Conservation (phyloP, 2,888 invertebrate genomes). For the Hirtodrosophila alboralis region DNA sequence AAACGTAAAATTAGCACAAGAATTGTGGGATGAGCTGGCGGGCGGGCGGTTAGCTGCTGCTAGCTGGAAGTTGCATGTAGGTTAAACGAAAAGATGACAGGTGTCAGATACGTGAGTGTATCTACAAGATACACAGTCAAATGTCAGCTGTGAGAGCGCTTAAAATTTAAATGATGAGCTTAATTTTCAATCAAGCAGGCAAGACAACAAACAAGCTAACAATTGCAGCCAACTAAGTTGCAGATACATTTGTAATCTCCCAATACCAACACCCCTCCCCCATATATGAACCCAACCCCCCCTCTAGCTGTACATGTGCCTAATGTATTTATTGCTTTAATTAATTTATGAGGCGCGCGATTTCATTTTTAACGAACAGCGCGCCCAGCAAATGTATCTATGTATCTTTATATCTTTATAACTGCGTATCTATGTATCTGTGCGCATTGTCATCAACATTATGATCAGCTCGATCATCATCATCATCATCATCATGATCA, state of each 20-base stretch:
- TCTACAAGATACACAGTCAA: conserved; percentile 49
- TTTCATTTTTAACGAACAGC: conserved; percentile 58
- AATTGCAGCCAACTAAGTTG: neutral
- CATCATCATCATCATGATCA: conserved; percentile 15
- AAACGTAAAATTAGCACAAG: conserved; percentile 61
- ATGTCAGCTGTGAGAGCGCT: conserved; percentile 34
- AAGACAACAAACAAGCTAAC: conserved; percentile 8
- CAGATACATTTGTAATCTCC: neutral
- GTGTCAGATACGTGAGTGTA: conserved; percentile 71
- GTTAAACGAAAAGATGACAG: conserved; percentile 79
- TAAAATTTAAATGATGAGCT: conserved; percentile 52
- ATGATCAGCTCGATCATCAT: conserved; percentile 8
- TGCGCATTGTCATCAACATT: conserved; percentile 11
- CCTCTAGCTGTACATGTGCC: conserved; percentile 2
- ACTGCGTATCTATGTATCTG: too few relatives aligned
- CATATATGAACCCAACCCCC: too few relatives aligned
- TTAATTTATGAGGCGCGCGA: conserved; percentile 81
- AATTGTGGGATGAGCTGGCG: conserved; percentile 5
- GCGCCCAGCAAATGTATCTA: conserved; percentile 31
- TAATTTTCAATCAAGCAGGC: conserved; percentile 22
- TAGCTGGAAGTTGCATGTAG: conserved; percentile 25
- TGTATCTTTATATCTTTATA: conserved; percentile 22
- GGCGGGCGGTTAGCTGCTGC: neutral
- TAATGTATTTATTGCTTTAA: conserved; percentile 74
- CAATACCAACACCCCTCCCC: neutral